Conservation (phyloP, 2,888 invertebrate species). For the Craniophora ligustri region DNA sequence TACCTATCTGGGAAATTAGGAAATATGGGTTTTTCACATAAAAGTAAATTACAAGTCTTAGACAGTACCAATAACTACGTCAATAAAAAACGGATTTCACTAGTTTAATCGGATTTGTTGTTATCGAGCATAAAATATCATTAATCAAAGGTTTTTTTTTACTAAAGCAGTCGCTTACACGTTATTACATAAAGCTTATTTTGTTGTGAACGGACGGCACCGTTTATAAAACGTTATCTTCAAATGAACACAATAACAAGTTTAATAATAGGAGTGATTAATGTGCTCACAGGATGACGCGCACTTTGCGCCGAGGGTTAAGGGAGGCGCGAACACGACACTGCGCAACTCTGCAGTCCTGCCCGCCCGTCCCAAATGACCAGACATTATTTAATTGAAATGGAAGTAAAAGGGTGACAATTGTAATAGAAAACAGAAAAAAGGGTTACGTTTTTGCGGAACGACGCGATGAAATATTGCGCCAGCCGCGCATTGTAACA, state of each 20-base stretch:
- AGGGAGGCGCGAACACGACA: slow-evolving; percentile 80
- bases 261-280: slow-evolving; percentile 88
- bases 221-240: slow-evolving; percentile 88
- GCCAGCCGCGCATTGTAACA: slow-evolving; percentile 86
- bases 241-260: slow-evolving; percentile 87
- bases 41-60: slow-evolving; percentile 5
- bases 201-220: slow-evolving; percentile 85
- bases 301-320: slow-evolving; percentile 77
- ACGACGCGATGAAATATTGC: slow-evolving; percentile 84
- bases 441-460: slow-evolving; percentile 83
- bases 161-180: slow-evolving; percentile 77
- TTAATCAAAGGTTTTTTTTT: slow-evolving; percentile 83
- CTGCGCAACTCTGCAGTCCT: slow-evolving; percentile 54
- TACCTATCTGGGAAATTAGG: slow-evolving; percentile 1
- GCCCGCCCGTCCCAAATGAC: slow-evolving; percentile 84
- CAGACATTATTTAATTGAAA: slow-evolving; percentile 89
- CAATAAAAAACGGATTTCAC: slow-evolving; percentile 31
- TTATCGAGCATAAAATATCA: slow-evolving; percentile 63
- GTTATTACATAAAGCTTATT: slow-evolving; percentile 86
- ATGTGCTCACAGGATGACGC: slow-evolving; percentile 87
- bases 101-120: slow-evolving; percentile 68
- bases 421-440: slow-evolving; percentile 87
- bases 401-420: slow-evolving; percentile 88
- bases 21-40: background rate
- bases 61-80: slow-evolving; percentile 15